Percentiles rank a stretch among this genome's conserved stretches.
Evolutionary conservation across 2,888 invertebrate species (phyloP).

Genomic region (Meiosimyza decipiens): DNA sequence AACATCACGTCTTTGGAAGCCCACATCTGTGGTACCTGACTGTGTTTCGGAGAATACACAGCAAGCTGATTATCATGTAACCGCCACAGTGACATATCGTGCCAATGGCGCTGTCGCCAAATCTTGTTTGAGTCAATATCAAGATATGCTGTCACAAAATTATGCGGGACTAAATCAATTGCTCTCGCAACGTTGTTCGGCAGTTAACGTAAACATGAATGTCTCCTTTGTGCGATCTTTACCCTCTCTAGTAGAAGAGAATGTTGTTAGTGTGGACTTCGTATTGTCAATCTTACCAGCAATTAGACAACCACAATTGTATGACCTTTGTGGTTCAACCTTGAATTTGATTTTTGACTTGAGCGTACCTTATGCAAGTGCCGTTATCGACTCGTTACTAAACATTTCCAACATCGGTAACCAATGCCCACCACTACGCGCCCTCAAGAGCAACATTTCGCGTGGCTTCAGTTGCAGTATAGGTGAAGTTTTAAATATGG

Average conservation of each 20-base stretch:
- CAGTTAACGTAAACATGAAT: slow-evolving; percentile 93
- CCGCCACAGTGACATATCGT: slow-evolving; percentile 85
- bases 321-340: slow-evolving; percentile 95
- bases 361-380: slow-evolving; percentile 91
- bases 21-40: slow-evolving; percentile 90
- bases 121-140: slow-evolving; percentile 86
- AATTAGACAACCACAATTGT: slow-evolving; percentile 89
- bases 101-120: slow-evolving; percentile 90
- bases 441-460: slow-evolving; percentile 83
- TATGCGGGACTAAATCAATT: slow-evolving; percentile 82
- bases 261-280: slow-evolving; percentile 90
- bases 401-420: slow-evolving; percentile 92
- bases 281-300: slow-evolving; percentile 88
- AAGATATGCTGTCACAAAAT: slow-evolving; percentile 83
- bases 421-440: slow-evolving; percentile 91
- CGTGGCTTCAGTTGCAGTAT: slow-evolving; percentile 93
- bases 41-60: slow-evolving; percentile 96
- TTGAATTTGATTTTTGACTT: slow-evolving; percentile 93
- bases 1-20: slow-evolving; percentile 84
- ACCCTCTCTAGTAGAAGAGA: slow-evolving; percentile 84
- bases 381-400: slow-evolving; percentile 86
- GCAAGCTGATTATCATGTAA: slow-evolving; percentile 93
- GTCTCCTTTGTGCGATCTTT: slow-evolving; percentile 88
- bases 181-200: slow-evolving; percentile 91
- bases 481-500: slow-evolving; percentile 94